phyloP scores from a whole-genome alignment of 2,797 vertebrate species.

The Stomatorhinus walkeri region DNA sequence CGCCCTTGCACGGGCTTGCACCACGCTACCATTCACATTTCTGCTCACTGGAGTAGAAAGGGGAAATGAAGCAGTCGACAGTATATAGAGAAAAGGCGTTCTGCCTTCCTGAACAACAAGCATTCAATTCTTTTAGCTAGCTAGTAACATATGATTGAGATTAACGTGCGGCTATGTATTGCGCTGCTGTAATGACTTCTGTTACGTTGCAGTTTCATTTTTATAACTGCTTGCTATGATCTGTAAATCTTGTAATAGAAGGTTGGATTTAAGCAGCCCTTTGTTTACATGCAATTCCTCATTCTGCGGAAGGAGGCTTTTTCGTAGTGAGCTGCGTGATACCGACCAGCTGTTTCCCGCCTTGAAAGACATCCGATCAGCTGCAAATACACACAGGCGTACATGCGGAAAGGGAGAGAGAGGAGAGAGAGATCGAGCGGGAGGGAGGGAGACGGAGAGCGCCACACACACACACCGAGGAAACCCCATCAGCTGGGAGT shows the following conservation, averaged over 20 bases:
- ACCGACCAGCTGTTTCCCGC: conserved; percentile 95
- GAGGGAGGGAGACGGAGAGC: conserved; percentile 32
- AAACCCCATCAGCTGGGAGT: conserved; percentile 63
- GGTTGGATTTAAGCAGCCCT: conserved; percentile 25
- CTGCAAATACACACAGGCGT: conserved; percentile 57
- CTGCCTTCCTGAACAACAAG: neutral
- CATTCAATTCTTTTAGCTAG: neutral
- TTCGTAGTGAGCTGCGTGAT: conserved; percentile 60
- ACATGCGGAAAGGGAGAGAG: conserved; percentile 17
- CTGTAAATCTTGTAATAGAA: neutral
- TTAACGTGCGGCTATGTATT: neutral
- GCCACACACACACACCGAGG: conserved; percentile 49
- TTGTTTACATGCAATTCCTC: conserved; percentile 76
- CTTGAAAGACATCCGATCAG: conserved; percentile 75
- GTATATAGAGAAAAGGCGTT: no score
- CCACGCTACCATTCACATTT: conserved; percentile 40
- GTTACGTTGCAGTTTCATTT: neutral
- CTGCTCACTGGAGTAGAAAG: neutral
- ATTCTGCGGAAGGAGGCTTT: conserved; percentile 64
- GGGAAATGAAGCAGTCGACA: neutral
- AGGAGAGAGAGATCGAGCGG: conserved; percentile 29
- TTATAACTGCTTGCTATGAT: neutral
- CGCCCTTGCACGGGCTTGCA: conserved; percentile 7
- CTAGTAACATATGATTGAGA: neutral
- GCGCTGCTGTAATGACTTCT: neutral